phyloP scores from a whole-genome alignment of 1,140 invertebrate species.

The Lysiphlebus fabarum region DNA sequence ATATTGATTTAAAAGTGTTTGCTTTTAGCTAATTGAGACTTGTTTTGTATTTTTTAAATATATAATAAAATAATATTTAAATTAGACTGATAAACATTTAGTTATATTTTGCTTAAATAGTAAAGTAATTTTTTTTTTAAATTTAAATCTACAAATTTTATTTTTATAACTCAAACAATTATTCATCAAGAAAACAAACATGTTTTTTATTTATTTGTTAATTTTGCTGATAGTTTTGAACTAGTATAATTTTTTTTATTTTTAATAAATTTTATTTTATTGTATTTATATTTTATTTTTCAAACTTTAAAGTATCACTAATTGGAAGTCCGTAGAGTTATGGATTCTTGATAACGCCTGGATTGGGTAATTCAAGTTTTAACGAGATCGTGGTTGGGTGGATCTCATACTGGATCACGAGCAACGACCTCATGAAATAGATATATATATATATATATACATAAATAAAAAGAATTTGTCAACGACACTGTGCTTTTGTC shows the following conservation, averaged over 20 bases:
- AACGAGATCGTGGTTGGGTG: conserved; percentile 26
- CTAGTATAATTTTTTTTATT: background rate
- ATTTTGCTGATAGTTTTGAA: too few relatives aligned
- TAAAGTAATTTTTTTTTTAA: too few relatives aligned
- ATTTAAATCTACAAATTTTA: too few relatives aligned
- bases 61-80: too few relatives aligned
- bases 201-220: too few relatives aligned
- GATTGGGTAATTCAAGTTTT: conserved; percentile 29
- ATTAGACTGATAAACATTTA: too few relatives aligned
- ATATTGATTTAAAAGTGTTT: too few relatives aligned
- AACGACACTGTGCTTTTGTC: conserved; percentile 22
- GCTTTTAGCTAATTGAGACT: too few relatives aligned
- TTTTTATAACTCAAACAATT: too few relatives aligned
- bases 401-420: conserved; percentile 27
- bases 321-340: conserved; percentile 26
- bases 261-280: background rate
- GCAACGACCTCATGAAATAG: conserved; percentile 23
- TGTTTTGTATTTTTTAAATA: too few relatives aligned
- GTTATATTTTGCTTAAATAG: too few relatives aligned
- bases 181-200: too few relatives aligned
- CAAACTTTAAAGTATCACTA: conserved; percentile 28
- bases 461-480: conserved; percentile 18
- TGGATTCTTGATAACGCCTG: conserved; percentile 28
- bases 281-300: conserved; percentile 8
- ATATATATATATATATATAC: conserved; percentile 6